Percentiles rank a stretch among this genome's conserved stretches.
These are phyloP conservation scores for Leptinotarsa texana DNA, from an alignment of 1,140 invertebrate species.

Conservation along the genomic window DNA sequence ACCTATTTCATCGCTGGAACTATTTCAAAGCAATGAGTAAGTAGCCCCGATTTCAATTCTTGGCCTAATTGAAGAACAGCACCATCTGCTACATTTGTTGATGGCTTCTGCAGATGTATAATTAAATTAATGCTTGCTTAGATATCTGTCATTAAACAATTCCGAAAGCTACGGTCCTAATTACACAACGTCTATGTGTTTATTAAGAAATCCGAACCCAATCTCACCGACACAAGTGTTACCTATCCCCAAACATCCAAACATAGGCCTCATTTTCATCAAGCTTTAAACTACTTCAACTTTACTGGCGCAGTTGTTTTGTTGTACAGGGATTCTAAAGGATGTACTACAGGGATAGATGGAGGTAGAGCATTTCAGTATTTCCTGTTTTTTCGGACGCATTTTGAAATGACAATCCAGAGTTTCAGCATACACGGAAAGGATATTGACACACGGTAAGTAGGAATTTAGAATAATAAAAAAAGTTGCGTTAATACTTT, in stretches of 20 bases:
- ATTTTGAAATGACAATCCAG: too few species aligned
- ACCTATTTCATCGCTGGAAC: too few species aligned
- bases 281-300: constrained; percentile 4
- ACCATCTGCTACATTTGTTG: constrained; percentile 28
- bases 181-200: constrained; percentile 28
- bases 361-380: too few species aligned
- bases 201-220: constrained; percentile 27
- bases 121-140: constrained; percentile 30
- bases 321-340: too few species aligned
- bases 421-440: too few species aligned
- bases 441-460: too few species aligned
- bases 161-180: constrained; percentile 16
- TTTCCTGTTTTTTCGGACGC: too few species aligned
- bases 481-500: too few species aligned
- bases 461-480: too few species aligned
- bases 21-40: background rate
- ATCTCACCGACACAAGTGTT: constrained; percentile 13
- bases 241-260: background rate
- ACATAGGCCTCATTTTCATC: background rate
- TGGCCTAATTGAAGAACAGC: background rate
- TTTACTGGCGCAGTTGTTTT: background rate
- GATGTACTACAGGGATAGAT: too few species aligned
- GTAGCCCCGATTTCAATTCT: background rate
- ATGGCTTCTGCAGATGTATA: constrained; percentile 24
- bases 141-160: constrained; percentile 31